Evolutionary conservation across 2,113 vertebrate genomes (phyloP).

Genomic region (Rhadina sibilatrix): DNA sequence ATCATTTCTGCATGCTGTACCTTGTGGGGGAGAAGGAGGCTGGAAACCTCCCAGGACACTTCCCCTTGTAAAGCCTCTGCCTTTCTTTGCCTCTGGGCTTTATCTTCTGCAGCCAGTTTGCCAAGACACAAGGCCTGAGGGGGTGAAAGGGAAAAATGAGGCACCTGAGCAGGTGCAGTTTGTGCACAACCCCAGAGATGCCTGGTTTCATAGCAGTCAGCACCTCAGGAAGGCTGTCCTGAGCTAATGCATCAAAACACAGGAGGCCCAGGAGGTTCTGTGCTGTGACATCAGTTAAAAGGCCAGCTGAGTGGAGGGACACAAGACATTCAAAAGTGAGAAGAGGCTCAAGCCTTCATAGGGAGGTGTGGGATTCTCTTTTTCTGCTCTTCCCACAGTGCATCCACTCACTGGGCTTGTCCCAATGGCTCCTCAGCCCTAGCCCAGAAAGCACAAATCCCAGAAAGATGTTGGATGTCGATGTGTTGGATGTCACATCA

Average conservation of each 20-base stretch:
- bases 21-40: neutral
- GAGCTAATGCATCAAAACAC: neutral
- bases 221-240: fast-evolving
- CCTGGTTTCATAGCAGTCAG: neutral
- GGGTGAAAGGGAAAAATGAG: neutral
- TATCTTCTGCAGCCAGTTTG: neutral
- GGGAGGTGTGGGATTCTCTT: neutral
- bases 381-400: neutral
- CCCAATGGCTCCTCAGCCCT: neutral
- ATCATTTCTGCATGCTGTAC: fast-evolving
- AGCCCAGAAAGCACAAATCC: neutral
- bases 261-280: fast-evolving
- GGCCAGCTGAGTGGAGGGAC: neutral
- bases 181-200: neutral
- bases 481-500: neutral
- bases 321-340: neutral
- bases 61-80: neutral
- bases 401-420: neutral
- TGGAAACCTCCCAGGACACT: neutral
- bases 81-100: neutral
- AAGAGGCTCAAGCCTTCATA: neutral
- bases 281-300: neutral
- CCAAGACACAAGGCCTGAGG: neutral
- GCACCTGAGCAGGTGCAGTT: neutral
- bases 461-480: neutral